Base-by-base conservation (phyloP, 2,797 vertebrate species). In the Euphonia xanthogaster region DNA sequence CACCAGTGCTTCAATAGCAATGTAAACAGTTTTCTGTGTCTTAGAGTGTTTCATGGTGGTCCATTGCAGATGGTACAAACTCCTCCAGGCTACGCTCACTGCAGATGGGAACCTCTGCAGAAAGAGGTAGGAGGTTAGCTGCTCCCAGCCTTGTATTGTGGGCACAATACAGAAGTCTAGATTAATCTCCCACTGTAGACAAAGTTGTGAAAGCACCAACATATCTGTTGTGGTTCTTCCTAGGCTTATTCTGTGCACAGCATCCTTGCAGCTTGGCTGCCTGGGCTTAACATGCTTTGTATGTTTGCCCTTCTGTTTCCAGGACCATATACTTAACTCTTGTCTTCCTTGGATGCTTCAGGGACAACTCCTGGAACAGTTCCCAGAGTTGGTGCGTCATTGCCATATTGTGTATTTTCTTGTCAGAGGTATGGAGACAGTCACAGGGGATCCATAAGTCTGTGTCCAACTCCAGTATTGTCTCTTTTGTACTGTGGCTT, bases 371-470 rank as follows among this genome's bases (percentile, higher is more conserved):
- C 42, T 94, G 90, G 77, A 90, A 83, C 40, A 33, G 48, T 5
- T 92, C 79, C 65, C 80, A 44, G 63, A 66, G n/a, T 45, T 60
- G 66, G 50, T 67, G 65, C 10, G 2, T 81, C 92, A 94, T 37
- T 19, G 2, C 37, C 42, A 47, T 80, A 91, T 54, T 1, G 30
- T 18, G 12, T 81, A 28, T 94, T 91, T 96, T 81, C 57, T 94
- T 96, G 67, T 79, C 86, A 57, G 61, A 89, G 91, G 86, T 87
- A 76, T 88, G 91, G 79, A 81, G 54, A 67, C 39, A 89, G 86
- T 28, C 95, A 91, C 84, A 47, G 44, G 74, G 74, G 83, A 84
- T 62, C 62, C 10, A 4, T 68, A 54, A 51, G 24, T 9, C 81
- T 66, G 8, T 42, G 23, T 44, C 75, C 57, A 31, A 66, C 83